These are phyloP conservation scores for Archocentrus centrarchus DNA, from an alignment of 2,113 vertebrate genomes.

Conservation along the genomic window DNA sequence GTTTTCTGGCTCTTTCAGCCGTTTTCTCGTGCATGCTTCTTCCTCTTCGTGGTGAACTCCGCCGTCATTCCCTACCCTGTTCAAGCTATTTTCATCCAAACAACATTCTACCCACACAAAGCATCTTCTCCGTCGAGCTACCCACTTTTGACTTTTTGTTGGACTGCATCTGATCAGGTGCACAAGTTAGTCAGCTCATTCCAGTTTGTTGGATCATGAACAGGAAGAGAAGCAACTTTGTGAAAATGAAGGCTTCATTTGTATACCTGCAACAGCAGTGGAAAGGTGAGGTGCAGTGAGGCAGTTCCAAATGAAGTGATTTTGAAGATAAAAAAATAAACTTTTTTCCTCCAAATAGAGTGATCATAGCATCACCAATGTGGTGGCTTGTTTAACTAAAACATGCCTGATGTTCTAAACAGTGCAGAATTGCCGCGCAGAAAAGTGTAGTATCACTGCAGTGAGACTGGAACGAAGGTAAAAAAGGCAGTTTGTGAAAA, in stretches of 20 bases:
- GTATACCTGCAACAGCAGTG: not conserved
- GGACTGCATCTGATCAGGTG: not conserved
- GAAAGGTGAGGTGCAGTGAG: not conserved
- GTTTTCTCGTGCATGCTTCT: too few relatives aligned
- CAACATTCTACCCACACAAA: not conserved
- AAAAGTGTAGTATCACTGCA: not conserved
- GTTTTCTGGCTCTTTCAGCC: too few relatives aligned
- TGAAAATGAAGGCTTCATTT: not conserved
- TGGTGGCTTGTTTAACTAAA: not conserved
- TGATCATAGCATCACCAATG: not conserved
- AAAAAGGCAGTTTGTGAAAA: conserved; percentile 11
- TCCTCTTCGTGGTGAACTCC: too few relatives aligned
- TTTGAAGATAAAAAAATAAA: not conserved
- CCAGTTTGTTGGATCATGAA: not conserved
- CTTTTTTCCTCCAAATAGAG: not conserved
- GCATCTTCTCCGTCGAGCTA: too few relatives aligned
- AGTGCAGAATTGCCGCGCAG: not conserved
- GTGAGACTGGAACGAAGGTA: not conserved
- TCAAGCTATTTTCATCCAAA: not conserved
- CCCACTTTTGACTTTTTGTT: not conserved
- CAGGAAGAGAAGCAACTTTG: not conserved
- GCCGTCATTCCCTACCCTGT: too few relatives aligned
- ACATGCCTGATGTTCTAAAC: not conserved
- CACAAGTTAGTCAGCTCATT: not conserved
- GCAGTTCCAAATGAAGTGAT: not conserved